A percentile compares a stretch with the other conserved stretches of the same genome.
Evolutionary conservation across 2,888 invertebrate species (phyloP).

Genomic region (Alloplasta piceator): DNA sequence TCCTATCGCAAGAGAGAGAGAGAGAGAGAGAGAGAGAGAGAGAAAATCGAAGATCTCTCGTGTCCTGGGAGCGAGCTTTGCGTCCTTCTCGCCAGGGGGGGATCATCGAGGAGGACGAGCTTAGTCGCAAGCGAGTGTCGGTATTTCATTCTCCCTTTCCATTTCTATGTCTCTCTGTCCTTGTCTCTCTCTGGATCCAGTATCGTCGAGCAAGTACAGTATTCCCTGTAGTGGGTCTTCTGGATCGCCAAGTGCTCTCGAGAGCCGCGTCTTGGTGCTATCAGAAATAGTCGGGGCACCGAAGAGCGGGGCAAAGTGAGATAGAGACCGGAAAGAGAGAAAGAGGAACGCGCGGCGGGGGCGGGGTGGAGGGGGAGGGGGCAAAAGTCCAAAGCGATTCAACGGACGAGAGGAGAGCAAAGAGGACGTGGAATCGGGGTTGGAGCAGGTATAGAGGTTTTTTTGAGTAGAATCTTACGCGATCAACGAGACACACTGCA

Average conservation of each 20-base stretch:
- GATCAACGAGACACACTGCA: slow-evolving; percentile 38
- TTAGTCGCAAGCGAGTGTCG: slow-evolving; percentile 2
- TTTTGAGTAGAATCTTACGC: slow-evolving; percentile 30
- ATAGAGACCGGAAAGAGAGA: slow-evolving; percentile 36
- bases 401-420: slow-evolving; percentile 46
- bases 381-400: slow-evolving; percentile 69
- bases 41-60: slow-evolving; percentile 17
- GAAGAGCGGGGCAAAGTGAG: slow-evolving; percentile 28
- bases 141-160: background rate
- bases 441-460: slow-evolving; percentile 64
- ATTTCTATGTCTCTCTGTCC: background rate
- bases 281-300: slow-evolving; percentile 33
- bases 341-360: slow-evolving; percentile 28
- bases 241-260: slow-evolving; percentile 56
- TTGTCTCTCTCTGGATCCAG: background rate
- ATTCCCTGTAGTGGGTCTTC: slow-evolving; percentile 52
- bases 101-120: slow-evolving; percentile 36
- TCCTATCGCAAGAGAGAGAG: background rate
- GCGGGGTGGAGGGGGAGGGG: slow-evolving; percentile 31
- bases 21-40: background rate
- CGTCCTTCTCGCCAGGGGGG: slow-evolving; percentile 34
- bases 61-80: slow-evolving; percentile 17
- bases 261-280: slow-evolving; percentile 56
- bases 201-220: slow-evolving; percentile 11
- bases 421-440: slow-evolving; percentile 47